Evolutionary conservation across 2,797 vertebrate species (phyloP).

Genomic region (Eupleurogrammus muticus): DNA sequence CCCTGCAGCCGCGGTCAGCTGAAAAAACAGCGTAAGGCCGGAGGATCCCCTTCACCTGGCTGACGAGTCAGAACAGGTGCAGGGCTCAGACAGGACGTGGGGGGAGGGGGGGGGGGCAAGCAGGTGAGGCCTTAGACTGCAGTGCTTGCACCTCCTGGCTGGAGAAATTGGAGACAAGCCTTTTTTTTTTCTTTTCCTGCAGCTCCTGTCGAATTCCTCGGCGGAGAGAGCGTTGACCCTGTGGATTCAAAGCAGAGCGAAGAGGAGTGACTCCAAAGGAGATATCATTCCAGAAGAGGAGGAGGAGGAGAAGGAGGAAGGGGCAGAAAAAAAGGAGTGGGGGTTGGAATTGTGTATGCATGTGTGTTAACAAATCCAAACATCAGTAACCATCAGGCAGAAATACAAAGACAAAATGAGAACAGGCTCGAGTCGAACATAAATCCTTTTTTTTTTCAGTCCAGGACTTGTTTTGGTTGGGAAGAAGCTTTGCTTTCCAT

Average conservation of each 20-base stretch:
- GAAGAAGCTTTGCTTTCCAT: constrained; percentile 39
- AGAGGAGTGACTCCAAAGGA: constrained; percentile 60
- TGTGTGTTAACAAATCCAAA: constrained; percentile 64
- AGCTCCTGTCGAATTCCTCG: constrained; percentile 44
- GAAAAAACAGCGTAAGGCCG: constrained; percentile 60
- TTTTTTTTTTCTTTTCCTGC: constrained; percentile 9
- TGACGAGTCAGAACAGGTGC: constrained; percentile 79
- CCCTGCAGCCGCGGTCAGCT: constrained; percentile 73
- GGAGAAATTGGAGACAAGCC: constrained; percentile 8
- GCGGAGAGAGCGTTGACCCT: constrained; percentile 28
- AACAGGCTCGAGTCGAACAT: constrained; percentile 54
- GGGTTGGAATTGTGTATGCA: constrained; percentile 18
- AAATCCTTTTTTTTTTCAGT: constrained; percentile 40
- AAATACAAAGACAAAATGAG: constrained; percentile 56
- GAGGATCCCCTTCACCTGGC: constrained; percentile 74
- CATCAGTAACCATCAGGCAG: constrained; percentile 53
- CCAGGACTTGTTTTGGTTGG: constrained; percentile 38
- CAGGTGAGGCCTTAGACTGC: constrained; percentile 43
- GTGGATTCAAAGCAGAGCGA: constrained; percentile 51
- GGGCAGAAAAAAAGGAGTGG: constrained; percentile 32
- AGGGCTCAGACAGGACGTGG: constrained; percentile 49
- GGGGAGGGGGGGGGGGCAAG: constrained; percentile 5
- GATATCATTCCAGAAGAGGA: constrained; percentile 70
- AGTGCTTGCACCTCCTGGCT: constrained; percentile 27
- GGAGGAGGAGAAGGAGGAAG: constrained; percentile 24